phyloP scores from a whole-genome alignment of 1,140 invertebrate species.

The Littorina saxatilis region DNA sequence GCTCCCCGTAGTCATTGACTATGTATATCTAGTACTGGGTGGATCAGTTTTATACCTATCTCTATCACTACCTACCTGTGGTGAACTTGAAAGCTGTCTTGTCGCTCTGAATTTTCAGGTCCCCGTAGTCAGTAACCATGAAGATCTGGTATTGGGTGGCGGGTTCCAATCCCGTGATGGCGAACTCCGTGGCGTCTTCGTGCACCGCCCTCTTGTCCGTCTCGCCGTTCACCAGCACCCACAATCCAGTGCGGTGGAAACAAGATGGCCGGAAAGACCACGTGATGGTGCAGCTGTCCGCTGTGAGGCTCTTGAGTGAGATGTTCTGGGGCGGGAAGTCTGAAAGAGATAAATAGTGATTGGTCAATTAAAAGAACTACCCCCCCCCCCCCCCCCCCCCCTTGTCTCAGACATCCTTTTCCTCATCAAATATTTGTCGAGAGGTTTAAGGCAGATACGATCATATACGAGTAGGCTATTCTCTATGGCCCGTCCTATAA shows the following conservation, averaged over 20 bases:
- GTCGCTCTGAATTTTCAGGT: constrained; percentile 13
- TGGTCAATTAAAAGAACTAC: no score
- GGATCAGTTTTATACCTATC: no score
- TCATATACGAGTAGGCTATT: no score
- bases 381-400: no score
- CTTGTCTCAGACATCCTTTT: no score
- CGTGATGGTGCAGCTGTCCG: constrained; percentile 8
- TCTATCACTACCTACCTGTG: constrained; percentile 25
- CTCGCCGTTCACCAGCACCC: constrained; percentile 29
- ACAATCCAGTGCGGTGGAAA: constrained; percentile 30
- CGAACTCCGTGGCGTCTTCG: constrained; percentile 12
- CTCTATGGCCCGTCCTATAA: no score
- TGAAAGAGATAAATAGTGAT: not conserved
- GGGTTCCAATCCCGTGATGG: constrained; percentile 1
- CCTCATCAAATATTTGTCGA: no score
- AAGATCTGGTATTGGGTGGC: constrained; percentile 13
- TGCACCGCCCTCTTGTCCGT: constrained; percentile 3
- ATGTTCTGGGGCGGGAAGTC: constrained; percentile 35
- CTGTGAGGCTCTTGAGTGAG: constrained; percentile 1
- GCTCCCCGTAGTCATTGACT: no score
- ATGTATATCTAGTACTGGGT: no score
- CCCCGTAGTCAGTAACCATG: constrained; percentile 21
- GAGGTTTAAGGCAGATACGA: no score
- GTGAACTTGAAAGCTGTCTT: not conserved
- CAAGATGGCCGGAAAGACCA: constrained; percentile 36